Conservation (phyloP, 2,113 vertebrate genomes). For the Lipotes vexillifer region DNA sequence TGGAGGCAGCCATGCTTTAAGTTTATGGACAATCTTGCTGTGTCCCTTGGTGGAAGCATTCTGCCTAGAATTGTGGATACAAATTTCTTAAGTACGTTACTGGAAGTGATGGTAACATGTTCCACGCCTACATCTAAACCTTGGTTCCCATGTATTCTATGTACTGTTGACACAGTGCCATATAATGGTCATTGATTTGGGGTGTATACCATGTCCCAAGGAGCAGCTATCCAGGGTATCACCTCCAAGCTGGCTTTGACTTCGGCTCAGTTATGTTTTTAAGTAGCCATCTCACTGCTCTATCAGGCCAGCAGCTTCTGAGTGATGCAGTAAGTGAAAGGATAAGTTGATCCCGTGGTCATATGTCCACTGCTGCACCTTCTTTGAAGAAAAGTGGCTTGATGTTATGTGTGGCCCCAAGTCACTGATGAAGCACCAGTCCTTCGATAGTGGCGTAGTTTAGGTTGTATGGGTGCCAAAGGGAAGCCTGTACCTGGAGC, state of each 20-base stretch:
- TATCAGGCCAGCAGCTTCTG: neutral
- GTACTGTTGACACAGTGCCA: neutral
- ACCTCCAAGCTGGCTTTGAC: neutral
- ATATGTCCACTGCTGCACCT: neutral
- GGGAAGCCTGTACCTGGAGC: neutral
- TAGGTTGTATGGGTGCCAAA: neutral
- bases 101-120: neutral
- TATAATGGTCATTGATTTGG: neutral
- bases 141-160: neutral
- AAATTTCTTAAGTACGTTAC: neutral
- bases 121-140: neutral
- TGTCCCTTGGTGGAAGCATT: neutral
- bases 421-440: neutral
- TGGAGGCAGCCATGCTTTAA: neutral
- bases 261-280: neutral
- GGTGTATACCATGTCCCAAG: neutral
- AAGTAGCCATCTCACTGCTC: neutral
- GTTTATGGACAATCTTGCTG: neutral
- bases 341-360: neutral
- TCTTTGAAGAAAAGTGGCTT: neutral
- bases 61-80: neutral
- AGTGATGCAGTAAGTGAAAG: neutral
- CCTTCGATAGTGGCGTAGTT: neutral
- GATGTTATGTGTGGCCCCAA: neutral
- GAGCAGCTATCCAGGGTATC: neutral